A percentile compares a stretch with the other conserved stretches of the same genome.
Conservation (phyloP, 2,797 vertebrate genomes). For the Halcyon chelicuti region DNA sequence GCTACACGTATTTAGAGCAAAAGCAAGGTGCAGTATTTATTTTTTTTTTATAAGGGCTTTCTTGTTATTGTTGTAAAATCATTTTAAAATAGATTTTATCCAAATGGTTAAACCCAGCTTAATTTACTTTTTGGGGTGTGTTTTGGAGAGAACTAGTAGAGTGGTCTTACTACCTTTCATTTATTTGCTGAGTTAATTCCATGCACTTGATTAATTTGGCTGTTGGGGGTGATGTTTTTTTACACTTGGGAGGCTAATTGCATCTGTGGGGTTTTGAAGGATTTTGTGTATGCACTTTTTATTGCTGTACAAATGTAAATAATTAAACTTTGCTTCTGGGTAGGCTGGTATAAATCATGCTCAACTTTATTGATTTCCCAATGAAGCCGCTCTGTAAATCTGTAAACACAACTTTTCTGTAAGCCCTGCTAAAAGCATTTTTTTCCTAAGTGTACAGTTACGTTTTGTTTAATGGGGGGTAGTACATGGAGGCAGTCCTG, state of each 20-base stretch:
- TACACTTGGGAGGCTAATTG: not conserved
- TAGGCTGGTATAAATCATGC: not conserved
- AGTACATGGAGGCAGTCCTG: not conserved
- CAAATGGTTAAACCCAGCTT: not conserved
- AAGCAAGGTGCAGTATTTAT: not conserved
- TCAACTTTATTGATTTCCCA: not conserved
- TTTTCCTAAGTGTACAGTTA: not conserved
- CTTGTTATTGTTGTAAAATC: not conserved
- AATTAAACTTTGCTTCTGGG: not conserved
- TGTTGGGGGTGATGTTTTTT: not conserved
- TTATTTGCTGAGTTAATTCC: not conserved
- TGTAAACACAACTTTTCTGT: not conserved
- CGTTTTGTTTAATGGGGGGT: not conserved
- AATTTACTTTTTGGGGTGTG: not conserved
- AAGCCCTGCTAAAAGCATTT: not conserved
- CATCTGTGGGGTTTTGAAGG: not conserved
- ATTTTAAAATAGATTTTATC: not conserved
- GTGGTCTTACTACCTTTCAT: not conserved
- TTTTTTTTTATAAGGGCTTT: not conserved
- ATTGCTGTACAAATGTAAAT: not conserved
- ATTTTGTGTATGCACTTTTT: not conserved
- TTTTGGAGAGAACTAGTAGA: not conserved
- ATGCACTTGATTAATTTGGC: not conserved
- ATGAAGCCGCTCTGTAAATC: not conserved
- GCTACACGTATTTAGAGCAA: not conserved